phyloP scores from a whole-genome alignment of 2,113 vertebrate genomes.

The Psilopsiagon aurifrons region DNA sequence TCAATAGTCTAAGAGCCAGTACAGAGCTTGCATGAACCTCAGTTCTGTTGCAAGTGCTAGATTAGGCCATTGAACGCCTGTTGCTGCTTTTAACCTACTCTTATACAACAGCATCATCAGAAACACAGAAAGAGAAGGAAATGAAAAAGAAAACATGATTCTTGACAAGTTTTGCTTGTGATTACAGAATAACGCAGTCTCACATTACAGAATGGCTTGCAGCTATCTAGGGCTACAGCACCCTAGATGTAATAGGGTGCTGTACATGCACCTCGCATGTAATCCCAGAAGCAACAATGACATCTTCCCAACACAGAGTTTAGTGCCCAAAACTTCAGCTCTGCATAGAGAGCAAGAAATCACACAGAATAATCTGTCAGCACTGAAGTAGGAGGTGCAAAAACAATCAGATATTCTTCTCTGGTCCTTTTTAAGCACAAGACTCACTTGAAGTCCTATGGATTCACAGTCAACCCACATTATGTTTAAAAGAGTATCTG shows the following conservation, averaged over 20 bases:
- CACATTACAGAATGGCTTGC: background rate
- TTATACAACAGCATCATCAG: background rate
- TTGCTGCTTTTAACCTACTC: background rate
- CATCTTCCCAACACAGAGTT: background rate
- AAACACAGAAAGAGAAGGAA: background rate
- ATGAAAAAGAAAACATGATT: background rate
- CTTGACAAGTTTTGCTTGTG: background rate
- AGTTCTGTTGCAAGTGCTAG: background rate
- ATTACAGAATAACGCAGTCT: background rate
- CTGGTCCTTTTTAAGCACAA: background rate
- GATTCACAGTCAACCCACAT: background rate
- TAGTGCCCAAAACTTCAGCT: background rate
- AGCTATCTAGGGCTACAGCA: background rate
- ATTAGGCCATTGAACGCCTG: background rate
- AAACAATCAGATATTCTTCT: background rate
- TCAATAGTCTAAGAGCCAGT: background rate
- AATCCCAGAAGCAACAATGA: background rate
- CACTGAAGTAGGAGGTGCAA: background rate
- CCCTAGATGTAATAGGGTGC: background rate
- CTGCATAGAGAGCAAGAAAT: background rate
- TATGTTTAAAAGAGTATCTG: background rate
- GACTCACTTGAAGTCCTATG: background rate
- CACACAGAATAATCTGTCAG: background rate
- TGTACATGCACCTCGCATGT: background rate
- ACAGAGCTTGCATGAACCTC: background rate